Base-by-base conservation (phyloP, 2,888 invertebrate species). In the Cabera pusaria region DNA sequence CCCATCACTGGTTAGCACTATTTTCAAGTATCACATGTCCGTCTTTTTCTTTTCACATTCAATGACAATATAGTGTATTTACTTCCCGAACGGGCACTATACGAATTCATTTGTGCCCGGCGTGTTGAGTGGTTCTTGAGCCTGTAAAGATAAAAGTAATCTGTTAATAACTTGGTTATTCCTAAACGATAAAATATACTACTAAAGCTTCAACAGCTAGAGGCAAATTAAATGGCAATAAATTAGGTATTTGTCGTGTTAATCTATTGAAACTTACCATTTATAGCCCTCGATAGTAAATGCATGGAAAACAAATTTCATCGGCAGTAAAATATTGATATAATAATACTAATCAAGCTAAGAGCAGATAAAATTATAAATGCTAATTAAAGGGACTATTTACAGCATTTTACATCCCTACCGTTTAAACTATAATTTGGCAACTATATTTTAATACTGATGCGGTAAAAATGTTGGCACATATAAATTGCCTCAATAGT, bases 31-130 rank as follows among this genome's bases (percentile, higher is more conserved):
- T 80, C 81, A 86, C 81, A 79, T 70, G 78, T 88, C 87, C 88
- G 72, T 81, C 79, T 79, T 74, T 88, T 88, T 71, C 88, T 81
- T 83, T 88, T 88, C 71, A 77, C 86, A 79, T 85, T 80, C 66
- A 88, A 73, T 61, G 84, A 83, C 66, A 88, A 71, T 72, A 76
- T 77, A 71, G 74, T 68, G 71, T 85, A 88, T 82, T 87, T 81
- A 72, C 87, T 87, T 60, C 88, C 86, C 42, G 78, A 76, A 65
- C 65, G 69, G 45, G 71, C 77, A 85, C 80, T 90, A 95, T 90
- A 95, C 95, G 90, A 93, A 94, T 71, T 95, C 94, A 83, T 94
- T 94, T 76, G 93, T 93, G 77, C 94, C 93, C 70, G 93, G 92
- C 79, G 92, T 93, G 64, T 93, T 95, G 75, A 96, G 91, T 56